Evolutionary conservation across 2,888 invertebrate species (phyloP).

Genomic region (Crossocerus cetratus): DNA sequence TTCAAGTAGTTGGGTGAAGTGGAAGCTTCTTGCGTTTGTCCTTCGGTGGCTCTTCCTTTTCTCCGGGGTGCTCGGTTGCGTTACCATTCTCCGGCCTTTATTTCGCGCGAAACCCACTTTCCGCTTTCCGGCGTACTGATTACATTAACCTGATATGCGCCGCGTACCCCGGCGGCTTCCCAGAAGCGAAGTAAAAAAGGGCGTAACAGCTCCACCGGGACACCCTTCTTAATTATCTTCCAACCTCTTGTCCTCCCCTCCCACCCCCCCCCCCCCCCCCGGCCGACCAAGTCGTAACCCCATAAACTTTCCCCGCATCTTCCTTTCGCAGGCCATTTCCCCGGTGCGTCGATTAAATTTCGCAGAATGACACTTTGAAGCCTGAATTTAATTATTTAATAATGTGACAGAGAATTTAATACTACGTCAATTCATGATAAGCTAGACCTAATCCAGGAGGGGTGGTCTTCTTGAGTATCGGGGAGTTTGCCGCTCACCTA

Average conservation of each 20-base stretch:
- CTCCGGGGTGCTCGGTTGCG: neutral
- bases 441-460: too few relatives aligned
- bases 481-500: too few relatives aligned
- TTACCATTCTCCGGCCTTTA: neutral
- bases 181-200: neutral
- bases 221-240: neutral
- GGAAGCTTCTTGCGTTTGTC: neutral
- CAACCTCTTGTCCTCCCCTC: neutral
- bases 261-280: neutral
- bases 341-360: neutral
- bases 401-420: neutral
- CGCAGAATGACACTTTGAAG: neutral
- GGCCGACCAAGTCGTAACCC: neutral
- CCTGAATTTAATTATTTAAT: neutral
- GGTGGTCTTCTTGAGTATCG: too few relatives aligned
- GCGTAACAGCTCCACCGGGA: neutral
- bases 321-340: neutral
- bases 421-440: too few relatives aligned
- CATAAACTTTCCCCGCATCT: neutral
- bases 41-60: neutral
- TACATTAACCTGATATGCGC: slow-evolving; percentile 2
- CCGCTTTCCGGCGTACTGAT: slow-evolving; percentile 4
- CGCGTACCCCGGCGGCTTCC: neutral
- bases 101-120: neutral
- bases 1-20: slow-evolving; percentile 1